Percentiles rank a stretch among this genome's conserved stretches.
Conservation (phyloP, 2,113 vertebrate species). For the Danionella cerebrum region DNA sequence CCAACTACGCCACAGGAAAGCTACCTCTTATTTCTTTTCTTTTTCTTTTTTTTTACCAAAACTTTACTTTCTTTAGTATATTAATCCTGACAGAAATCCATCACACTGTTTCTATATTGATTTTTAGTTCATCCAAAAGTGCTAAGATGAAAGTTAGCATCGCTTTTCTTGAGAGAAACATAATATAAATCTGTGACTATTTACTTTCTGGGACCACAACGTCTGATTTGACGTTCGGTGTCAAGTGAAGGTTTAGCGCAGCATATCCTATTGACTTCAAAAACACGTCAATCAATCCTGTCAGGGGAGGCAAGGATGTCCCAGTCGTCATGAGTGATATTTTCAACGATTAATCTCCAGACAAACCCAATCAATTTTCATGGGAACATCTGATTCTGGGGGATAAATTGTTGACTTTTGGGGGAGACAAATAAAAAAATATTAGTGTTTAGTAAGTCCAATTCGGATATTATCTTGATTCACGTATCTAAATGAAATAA, state of each 20-base stretch:
- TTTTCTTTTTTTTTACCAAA: too few relatives aligned
- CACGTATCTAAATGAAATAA: too few relatives aligned
- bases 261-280: constrained; percentile 49
- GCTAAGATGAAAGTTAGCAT: not conserved
- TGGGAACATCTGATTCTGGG: constrained; percentile 49
- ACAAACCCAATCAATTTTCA: constrained; percentile 49
- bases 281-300: constrained; percentile 66
- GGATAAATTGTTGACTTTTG: too few relatives aligned
- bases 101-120: not conserved
- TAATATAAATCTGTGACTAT: constrained; percentile 7
- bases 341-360: constrained; percentile 58
- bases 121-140: not conserved
- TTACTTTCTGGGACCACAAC: constrained; percentile 21
- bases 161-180: not conserved
- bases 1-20: too few relatives aligned
- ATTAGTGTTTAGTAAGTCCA: too few relatives aligned
- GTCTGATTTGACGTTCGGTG: constrained; percentile 41
- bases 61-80: too few relatives aligned
- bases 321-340: constrained; percentile 55
- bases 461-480: too few relatives aligned
- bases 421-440: too few relatives aligned
- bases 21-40: too few relatives aligned
- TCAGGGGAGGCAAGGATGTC: constrained; percentile 58
- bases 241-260: constrained; percentile 43
- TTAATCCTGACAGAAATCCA: too few relatives aligned